Conservation (phyloP, 2,888 invertebrate species). For the Heliconius ethilla region DNA sequence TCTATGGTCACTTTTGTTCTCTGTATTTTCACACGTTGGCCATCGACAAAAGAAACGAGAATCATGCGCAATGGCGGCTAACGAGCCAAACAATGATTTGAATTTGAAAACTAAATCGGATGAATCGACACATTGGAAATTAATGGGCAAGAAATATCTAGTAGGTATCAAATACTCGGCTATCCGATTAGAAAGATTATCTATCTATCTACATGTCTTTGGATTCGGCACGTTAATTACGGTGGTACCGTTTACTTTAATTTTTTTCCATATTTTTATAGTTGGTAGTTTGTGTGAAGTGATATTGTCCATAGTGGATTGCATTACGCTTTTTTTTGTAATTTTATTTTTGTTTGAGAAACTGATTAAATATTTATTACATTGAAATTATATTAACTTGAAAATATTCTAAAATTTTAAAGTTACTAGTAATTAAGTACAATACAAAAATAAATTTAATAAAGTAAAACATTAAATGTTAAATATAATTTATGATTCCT, state of each 20-base stretch:
- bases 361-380: no score
- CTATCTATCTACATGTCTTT: slow-evolving; percentile 51
- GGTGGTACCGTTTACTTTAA: slow-evolving; percentile 22
- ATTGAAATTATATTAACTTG: no score
- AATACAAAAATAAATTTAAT: no score
- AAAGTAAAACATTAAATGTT: no score
- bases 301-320: background rate
- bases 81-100: slow-evolving; percentile 68
- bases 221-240: slow-evolving; percentile 48
- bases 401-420: no score
- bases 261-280: background rate
- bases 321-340: no score
- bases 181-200: slow-evolving; percentile 62
- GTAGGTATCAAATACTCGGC: slow-evolving; percentile 44
- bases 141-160: slow-evolving; percentile 47
- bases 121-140: slow-evolving; percentile 69
- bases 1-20: slow-evolving; percentile 40
- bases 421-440: no score
- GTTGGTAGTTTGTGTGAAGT: background rate
- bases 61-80: slow-evolving; percentile 53
- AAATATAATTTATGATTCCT: background rate
- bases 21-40: slow-evolving; percentile 57
- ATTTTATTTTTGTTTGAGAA: no score
- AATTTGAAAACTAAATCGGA: slow-evolving; percentile 74
- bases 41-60: slow-evolving; percentile 60